Percentiles rank a stretch among this genome's conserved stretches.
These are phyloP conservation scores for Cepaea nemoralis DNA, from an alignment of 1,140 invertebrate species.

Conservation along the genomic window DNA sequence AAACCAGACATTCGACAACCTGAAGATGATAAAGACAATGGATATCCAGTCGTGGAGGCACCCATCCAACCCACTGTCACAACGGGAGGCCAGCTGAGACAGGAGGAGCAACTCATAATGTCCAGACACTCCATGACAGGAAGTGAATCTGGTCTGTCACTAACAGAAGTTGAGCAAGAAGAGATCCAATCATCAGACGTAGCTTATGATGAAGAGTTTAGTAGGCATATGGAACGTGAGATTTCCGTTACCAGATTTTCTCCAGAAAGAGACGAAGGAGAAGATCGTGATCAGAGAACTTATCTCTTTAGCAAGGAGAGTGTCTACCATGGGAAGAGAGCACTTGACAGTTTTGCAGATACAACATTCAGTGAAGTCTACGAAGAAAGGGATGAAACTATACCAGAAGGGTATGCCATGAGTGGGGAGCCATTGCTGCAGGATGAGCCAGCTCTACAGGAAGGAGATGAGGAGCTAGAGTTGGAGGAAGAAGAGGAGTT, in stretches of 20 bases:
- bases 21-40: slow-evolving; percentile 27
- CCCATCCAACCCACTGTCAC: slow-evolving; percentile 8
- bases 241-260: slow-evolving; percentile 2
- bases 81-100: slow-evolving; percentile 8
- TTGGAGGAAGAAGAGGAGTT: slow-evolving; percentile 51
- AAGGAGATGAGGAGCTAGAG: slow-evolving; percentile 45
- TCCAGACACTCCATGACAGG: not conserved
- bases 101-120: not conserved
- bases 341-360: slow-evolving; percentile 43
- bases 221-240: slow-evolving; percentile 16
- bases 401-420: slow-evolving; percentile 37
- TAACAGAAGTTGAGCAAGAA: slow-evolving; percentile 23
- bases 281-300: slow-evolving; percentile 34
- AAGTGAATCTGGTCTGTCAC: not conserved
- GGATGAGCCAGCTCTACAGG: slow-evolving; percentile 21
- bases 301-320: slow-evolving; percentile 47
- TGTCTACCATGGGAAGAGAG: slow-evolving; percentile 63
- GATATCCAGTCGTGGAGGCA: slow-evolving; percentile 16
- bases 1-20: slow-evolving; percentile 34
- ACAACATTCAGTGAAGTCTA: slow-evolving; percentile 38
- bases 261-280: slow-evolving; percentile 2
- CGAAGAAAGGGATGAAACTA: slow-evolving; percentile 42
- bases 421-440: slow-evolving; percentile 26
- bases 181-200: slow-evolving; percentile 1
- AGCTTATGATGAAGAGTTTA: slow-evolving; percentile 19